Percentiles rank a stretch among this genome's conserved stretches.
Evolutionary conservation across 2,888 invertebrate genomes (phyloP).

Genomic region (Clistopyga incitator): DNA sequence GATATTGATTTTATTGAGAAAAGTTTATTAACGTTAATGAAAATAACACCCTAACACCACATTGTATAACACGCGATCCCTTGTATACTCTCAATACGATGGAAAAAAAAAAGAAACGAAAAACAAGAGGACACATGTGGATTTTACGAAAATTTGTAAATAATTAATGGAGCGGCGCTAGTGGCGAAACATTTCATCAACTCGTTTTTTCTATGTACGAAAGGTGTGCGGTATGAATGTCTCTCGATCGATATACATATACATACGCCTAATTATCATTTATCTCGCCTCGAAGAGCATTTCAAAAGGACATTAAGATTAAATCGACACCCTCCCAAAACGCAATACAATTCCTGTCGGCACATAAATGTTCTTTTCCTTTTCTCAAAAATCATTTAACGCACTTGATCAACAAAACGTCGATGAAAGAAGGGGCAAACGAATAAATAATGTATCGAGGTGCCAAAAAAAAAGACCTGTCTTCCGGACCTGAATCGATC

Average conservation of each 20-base stretch:
- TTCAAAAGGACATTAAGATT: conserved; percentile 19
- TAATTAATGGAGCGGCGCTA: conserved; percentile 47
- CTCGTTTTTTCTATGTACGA: conserved; percentile 47
- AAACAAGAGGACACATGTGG: conserved; percentile 23
- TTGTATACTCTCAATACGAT: conserved; percentile 29
- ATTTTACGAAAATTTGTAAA: conserved; percentile 60
- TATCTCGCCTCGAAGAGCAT: conserved; percentile 31
- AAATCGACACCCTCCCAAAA: conserved; percentile 29
- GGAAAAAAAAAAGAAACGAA: conserved; percentile 5
- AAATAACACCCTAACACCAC: conserved; percentile 23
- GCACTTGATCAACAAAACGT: conserved; percentile 1
- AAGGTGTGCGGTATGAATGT: conserved; percentile 42
- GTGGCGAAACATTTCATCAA: conserved; percentile 36
- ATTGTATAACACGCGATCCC: conserved; percentile 43
- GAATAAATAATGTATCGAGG: neutral
- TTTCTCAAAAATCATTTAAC: conserved; percentile 1
- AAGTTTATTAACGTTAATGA: conserved; percentile 68
- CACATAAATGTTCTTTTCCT: neutral
- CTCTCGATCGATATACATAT: conserved; percentile 48
- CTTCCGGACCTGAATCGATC: conserved; percentile 45
- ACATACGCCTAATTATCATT: conserved; percentile 52
- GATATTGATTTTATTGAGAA: conserved; percentile 69
- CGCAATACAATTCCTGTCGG: conserved; percentile 16
- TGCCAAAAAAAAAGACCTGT: conserved; percentile 57
- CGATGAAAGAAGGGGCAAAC: conserved; percentile 6